A percentile compares a stretch with the other conserved stretches of the same genome.
phyloP scores from a whole-genome alignment of 1,140 invertebrate species.

The Caenorhabditis inopinata region DNA sequence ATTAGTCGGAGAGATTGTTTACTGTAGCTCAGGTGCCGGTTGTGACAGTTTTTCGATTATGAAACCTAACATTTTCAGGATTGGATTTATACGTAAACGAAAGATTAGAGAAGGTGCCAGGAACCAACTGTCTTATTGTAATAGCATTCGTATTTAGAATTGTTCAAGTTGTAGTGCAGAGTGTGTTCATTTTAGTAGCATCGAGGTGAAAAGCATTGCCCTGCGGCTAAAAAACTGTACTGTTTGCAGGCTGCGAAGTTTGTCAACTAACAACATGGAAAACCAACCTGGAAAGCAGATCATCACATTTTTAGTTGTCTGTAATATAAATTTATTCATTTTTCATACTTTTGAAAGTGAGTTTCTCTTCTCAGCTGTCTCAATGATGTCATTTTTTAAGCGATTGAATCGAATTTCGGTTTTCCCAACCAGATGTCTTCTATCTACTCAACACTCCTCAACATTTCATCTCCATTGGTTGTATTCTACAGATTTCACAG shows the following conservation, averaged over 20 bases:
- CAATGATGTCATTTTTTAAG: background rate
- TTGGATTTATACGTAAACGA: constrained; percentile 18
- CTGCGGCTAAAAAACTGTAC: too few relatives aligned
- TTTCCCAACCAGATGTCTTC: background rate
- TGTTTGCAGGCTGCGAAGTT: constrained; percentile 56
- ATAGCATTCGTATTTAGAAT: constrained; percentile 48
- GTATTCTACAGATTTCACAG: constrained; percentile 59
- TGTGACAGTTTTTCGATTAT: background rate
- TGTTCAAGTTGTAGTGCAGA: constrained; percentile 61
- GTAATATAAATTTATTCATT: constrained; percentile 65
- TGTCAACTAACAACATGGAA: background rate
- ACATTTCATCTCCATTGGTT: constrained; percentile 57
- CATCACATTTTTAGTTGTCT: constrained; percentile 63
- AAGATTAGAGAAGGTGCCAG: background rate
- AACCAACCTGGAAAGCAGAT: constrained; percentile 61
- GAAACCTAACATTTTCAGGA: constrained; percentile 17
- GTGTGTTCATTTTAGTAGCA: constrained; percentile 59
- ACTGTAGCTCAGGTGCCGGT: constrained; percentile 46
- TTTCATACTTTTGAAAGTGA: constrained; percentile 65
- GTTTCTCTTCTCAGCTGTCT: background rate
- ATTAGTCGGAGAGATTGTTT: constrained; percentile 60
- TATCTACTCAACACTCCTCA: constrained; percentile 57
- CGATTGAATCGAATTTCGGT: constrained; percentile 9
- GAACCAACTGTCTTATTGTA: constrained; percentile 45
- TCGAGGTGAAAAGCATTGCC: background rate